Percentiles rank a stretch among this genome's conserved stretches.
Evolutionary conservation across 2,113 vertebrate genomes (phyloP).

Genomic region (Aplodontia rufa): DNA sequence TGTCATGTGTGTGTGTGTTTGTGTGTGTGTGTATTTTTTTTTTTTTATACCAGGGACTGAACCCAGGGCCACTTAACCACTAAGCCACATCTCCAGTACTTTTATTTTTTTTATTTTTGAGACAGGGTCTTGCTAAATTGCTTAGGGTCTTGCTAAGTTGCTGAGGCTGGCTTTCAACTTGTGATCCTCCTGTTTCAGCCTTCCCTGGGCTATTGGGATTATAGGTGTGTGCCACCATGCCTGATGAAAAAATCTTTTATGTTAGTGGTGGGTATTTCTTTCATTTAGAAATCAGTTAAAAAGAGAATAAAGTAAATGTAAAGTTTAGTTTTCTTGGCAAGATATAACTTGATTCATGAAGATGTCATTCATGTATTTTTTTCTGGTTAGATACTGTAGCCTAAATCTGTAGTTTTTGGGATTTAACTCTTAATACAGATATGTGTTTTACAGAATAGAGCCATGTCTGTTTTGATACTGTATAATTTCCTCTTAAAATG

Average conservation of each 20-base stretch:
- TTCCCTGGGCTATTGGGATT: no score
- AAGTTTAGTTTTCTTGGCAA: background rate
- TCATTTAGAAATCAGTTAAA: slow-evolving; percentile 32
- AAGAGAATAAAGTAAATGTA: slow-evolving; percentile 43
- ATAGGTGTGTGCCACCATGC: no score
- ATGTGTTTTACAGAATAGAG: slow-evolving; percentile 19
- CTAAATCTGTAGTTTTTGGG: background rate
- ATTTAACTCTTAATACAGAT: background rate
- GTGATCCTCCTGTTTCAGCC: no score
- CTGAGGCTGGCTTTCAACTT: no score
- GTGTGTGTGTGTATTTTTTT: no score
- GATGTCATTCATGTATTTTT: background rate
- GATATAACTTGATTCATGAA: background rate
- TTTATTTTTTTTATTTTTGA: no score
- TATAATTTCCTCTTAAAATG: slow-evolving; percentile 9
- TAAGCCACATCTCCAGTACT: no score
- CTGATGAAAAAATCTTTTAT: slow-evolving; percentile 30
- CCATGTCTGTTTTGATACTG: background rate
- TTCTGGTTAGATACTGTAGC: background rate
- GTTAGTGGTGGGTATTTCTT: slow-evolving; percentile 7
- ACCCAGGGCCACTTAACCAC: no score
- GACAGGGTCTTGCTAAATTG: no score
- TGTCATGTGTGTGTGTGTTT: no score
- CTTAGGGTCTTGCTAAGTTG: no score
- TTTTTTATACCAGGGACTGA: no score